Evolutionary conservation across 2,888 invertebrate species (phyloP).

Genomic region (Nowickia ferox): DNA sequence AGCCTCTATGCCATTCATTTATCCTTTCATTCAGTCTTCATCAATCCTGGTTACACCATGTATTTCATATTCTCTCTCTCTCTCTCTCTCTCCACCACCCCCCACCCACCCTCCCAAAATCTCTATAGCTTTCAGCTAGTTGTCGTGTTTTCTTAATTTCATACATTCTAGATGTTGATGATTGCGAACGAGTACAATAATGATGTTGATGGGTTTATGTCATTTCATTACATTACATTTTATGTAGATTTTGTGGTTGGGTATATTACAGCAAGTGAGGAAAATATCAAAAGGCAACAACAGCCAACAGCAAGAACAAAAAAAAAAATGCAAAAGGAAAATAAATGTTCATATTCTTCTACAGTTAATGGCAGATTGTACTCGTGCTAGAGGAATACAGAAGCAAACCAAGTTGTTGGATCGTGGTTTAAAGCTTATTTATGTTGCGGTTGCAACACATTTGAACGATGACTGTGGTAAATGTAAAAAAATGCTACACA

Average conservation of each 20-base stretch:
- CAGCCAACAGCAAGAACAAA: background rate
- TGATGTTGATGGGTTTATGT: constrained; percentile 70
- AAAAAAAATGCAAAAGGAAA: constrained; percentile 22
- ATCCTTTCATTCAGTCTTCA: constrained; percentile 43
- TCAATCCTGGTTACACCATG: constrained; percentile 26
- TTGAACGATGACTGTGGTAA: constrained; percentile 67
- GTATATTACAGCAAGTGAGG: constrained; percentile 50
- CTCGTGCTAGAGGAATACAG: constrained; percentile 15
- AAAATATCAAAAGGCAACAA: constrained; percentile 46
- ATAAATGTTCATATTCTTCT: constrained; percentile 6
- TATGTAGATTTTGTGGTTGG: constrained; percentile 70
- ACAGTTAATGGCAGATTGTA: constrained; percentile 7
- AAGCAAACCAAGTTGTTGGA: constrained; percentile 56
- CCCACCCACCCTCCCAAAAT: no score
- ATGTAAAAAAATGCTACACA: constrained; percentile 22
- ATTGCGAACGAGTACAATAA: constrained; percentile 43
- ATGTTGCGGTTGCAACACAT: constrained; percentile 71
- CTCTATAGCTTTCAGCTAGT: background rate
- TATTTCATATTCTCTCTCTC: background rate
- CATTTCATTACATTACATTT: constrained; percentile 71
- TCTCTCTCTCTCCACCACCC: no score
- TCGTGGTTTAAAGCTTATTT: constrained; percentile 69
- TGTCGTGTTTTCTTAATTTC: constrained; percentile 37
- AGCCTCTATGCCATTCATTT: constrained; percentile 17
- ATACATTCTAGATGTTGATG: constrained; percentile 29